Evolutionary conservation across 2,888 invertebrate genomes (phyloP).

Genomic region (Hanleya hanleyi): DNA sequence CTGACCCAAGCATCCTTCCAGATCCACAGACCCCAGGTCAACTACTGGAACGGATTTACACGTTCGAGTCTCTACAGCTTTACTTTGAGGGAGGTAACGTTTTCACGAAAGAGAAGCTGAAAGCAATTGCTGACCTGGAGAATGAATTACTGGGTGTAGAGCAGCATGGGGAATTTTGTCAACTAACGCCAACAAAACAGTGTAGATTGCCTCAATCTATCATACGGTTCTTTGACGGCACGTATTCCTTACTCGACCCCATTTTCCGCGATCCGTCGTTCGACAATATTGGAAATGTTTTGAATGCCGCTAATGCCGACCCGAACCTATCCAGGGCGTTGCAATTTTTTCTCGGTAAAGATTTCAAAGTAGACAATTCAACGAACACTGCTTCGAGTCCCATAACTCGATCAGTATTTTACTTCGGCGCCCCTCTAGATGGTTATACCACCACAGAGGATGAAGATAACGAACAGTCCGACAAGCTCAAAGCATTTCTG

Average conservation of each 20-base stretch:
- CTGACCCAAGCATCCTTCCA: constrained; percentile 21
- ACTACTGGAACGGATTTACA: not conserved
- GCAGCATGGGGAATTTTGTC: constrained; percentile 38
- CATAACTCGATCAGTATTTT: constrained; percentile 42
- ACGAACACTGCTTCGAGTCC: constrained; percentile 23
- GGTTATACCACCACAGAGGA: constrained; percentile 25
- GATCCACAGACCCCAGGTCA: constrained; percentile 32
- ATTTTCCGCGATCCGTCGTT: constrained; percentile 51
- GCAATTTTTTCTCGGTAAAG: constrained; percentile 43
- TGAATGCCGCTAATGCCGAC: constrained; percentile 42
- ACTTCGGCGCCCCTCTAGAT: constrained; percentile 44
- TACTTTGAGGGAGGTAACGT: constrained; percentile 45
- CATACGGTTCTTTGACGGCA: constrained; percentile 55
- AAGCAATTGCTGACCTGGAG: constrained; percentile 48
- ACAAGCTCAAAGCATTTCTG: constrained; percentile 33
- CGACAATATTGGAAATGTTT: constrained; percentile 43
- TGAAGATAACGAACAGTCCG: constrained; percentile 37
- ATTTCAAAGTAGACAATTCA: constrained; percentile 26
- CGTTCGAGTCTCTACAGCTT: not conserved
- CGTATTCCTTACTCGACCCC: constrained; percentile 39
- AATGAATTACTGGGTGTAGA: constrained; percentile 31
- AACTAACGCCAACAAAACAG: constrained; percentile 25
- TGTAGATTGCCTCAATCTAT: constrained; percentile 48
- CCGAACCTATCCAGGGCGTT: constrained; percentile 41
- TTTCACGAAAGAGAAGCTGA: constrained; percentile 48